Evolutionary conservation across 2,797 vertebrate genomes (phyloP).

Genomic region (Pangasius sanitwongsei): DNA sequence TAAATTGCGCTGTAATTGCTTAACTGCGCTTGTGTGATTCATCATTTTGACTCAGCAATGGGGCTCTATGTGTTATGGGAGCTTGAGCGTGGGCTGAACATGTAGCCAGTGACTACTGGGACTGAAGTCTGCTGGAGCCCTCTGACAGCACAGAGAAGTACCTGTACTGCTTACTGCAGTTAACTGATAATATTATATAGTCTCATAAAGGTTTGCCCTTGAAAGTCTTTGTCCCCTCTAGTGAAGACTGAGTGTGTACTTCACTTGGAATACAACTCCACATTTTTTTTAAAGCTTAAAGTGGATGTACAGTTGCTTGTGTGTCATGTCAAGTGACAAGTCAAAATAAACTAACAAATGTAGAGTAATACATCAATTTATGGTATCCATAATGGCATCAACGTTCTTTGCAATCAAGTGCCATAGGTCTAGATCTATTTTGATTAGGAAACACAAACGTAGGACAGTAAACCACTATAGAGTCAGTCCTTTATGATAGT

Average conservation of each 20-base stretch:
- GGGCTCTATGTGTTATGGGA: constrained; percentile 55
- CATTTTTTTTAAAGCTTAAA: background rate
- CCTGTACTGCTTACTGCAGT: background rate
- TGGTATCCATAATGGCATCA: background rate
- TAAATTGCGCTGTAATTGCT: constrained; percentile 73
- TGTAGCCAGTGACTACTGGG: constrained; percentile 69
- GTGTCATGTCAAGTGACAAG: background rate
- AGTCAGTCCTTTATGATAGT: background rate
- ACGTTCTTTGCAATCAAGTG: background rate
- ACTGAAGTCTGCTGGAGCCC: constrained; percentile 51
- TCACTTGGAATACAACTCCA: background rate
- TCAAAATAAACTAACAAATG: background rate
- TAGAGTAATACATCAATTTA: background rate
- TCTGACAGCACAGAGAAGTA: constrained; percentile 21
- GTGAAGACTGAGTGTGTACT: background rate
- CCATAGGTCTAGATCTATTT: background rate
- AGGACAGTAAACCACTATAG: background rate
- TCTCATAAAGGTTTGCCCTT: background rate
- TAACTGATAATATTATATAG: constrained; percentile 12
- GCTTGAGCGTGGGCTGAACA: constrained; percentile 64
- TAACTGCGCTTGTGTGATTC: constrained; percentile 68
- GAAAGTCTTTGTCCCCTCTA: background rate
- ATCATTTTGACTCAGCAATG: constrained; percentile 72
- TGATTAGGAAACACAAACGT: background rate
- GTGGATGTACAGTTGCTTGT: background rate